phyloP scores from a whole-genome alignment of 2,797 vertebrate species.

The Lacerta bilineata region DNA sequence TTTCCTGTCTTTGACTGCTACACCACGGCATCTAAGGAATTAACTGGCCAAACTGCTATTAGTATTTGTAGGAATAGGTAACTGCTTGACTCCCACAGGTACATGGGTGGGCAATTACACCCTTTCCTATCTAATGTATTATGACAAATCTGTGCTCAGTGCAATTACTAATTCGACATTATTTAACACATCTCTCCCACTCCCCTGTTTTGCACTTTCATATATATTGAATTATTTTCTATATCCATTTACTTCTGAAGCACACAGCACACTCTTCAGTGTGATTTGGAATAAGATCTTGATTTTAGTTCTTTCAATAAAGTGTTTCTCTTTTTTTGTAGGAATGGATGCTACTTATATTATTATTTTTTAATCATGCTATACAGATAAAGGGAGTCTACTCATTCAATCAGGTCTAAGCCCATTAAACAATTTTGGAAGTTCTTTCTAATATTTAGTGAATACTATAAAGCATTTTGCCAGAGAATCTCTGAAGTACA shows the following conservation, averaged over 20 bases:
- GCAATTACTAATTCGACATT: constrained; percentile 67
- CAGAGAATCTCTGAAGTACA: constrained; percentile 38
- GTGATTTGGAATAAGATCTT: not conserved
- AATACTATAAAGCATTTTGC: constrained; percentile 30
- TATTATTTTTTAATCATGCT: not conserved
- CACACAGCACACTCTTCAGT: not conserved
- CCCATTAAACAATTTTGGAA: constrained; percentile 24
- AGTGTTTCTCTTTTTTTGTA: not conserved
- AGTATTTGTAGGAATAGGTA: constrained; percentile 59
- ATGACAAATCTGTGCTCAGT: constrained; percentile 56
- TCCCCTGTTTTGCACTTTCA: not conserved
- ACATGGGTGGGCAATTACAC: constrained; percentile 58
- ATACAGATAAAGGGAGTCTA: not conserved
- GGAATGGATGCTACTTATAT: not conserved
- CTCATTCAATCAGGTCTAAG: constrained; percentile 13
- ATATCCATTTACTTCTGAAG: constrained; percentile 41
- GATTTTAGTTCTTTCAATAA: not conserved
- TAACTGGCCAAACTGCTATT: constrained; percentile 66
- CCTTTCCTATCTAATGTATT: constrained; percentile 59
- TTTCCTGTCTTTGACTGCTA: constrained; percentile 45
- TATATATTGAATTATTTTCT: constrained; percentile 42
- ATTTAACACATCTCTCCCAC: constrained; percentile 55
- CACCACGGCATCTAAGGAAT: constrained; percentile 26
- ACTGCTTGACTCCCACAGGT: constrained; percentile 65
- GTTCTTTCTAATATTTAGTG: constrained; percentile 40